phyloP scores from a whole-genome alignment of 2,888 invertebrate species.

The Gibbula magus region DNA sequence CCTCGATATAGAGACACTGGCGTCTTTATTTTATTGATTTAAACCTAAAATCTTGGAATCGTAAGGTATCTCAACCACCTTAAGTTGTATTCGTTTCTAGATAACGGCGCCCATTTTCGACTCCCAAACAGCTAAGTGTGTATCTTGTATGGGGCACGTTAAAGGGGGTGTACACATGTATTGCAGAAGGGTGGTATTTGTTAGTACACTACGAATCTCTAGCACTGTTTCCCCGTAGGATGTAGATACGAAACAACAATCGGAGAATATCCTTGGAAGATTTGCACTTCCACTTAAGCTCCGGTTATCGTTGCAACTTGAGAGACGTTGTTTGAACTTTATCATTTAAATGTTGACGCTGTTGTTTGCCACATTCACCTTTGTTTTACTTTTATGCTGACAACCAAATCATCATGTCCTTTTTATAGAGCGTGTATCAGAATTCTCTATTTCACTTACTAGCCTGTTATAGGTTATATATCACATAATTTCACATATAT shows the following conservation, averaged over 20 bases:
- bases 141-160: neutral
- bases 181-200: neutral
- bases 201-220: neutral
- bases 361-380: no score
- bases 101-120: slow-evolving; percentile 2
- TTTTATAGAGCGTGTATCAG: no score
- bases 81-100: neutral
- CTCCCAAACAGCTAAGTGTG: neutral
- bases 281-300: no score
- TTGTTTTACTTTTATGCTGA: no score
- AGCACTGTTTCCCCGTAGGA: neutral
- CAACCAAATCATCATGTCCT: no score
- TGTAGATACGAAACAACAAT: neutral
- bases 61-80: neutral
- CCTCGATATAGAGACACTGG: neutral
- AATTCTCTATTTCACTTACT: no score
- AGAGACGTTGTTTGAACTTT: no score
- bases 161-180: neutral
- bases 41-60: slow-evolving; percentile 18
- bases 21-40: slow-evolving; percentile 19
- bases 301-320: no score
- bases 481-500: no score
- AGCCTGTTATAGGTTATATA: no score
- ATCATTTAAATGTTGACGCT: no score
- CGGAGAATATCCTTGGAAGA: no score